These are phyloP conservation scores for Nasonovia ribisnigri DNA, from an alignment of 2,888 invertebrate species.

Conservation along the genomic window DNA sequence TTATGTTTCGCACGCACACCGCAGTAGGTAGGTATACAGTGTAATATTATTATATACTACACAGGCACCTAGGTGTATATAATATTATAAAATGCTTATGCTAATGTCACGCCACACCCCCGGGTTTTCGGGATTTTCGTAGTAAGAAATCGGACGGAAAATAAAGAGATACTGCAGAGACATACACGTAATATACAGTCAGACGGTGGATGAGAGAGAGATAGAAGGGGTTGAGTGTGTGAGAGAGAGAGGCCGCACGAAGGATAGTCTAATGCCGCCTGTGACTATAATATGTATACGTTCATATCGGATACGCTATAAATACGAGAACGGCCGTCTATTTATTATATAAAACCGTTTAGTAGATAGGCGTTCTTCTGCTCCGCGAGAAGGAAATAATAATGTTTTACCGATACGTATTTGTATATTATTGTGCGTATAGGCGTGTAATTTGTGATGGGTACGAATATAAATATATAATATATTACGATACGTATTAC, in stretches of 20 bases:
- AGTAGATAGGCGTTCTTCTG: slow-evolving; percentile 9
- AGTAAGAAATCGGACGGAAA: neutral
- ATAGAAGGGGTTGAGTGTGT: neutral
- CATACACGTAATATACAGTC: neutral
- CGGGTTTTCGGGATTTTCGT: neutral
- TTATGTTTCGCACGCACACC: neutral
- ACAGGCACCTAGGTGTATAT: too few relatives aligned
- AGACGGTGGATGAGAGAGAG: neutral
- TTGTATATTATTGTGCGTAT: neutral
- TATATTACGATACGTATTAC: neutral
- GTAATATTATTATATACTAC: neutral
- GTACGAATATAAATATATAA: neutral
- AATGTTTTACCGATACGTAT: slow-evolving; percentile 30
- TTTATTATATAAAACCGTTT: neutral
- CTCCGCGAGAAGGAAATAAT: neutral
- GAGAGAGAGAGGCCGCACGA: neutral
- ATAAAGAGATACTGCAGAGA: neutral
- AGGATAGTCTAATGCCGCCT: neutral
- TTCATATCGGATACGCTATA: neutral
- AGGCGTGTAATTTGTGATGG: neutral
- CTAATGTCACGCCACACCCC: neutral
- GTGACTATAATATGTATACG: neutral
- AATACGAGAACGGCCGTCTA: slow-evolving; percentile 11
- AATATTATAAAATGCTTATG: neutral
- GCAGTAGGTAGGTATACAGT: neutral